Evolutionary conservation across 2,797 vertebrate genomes (phyloP), one percentile per base, ranked within the genome.

Genomic region (Muscicapa comitata): DNA sequence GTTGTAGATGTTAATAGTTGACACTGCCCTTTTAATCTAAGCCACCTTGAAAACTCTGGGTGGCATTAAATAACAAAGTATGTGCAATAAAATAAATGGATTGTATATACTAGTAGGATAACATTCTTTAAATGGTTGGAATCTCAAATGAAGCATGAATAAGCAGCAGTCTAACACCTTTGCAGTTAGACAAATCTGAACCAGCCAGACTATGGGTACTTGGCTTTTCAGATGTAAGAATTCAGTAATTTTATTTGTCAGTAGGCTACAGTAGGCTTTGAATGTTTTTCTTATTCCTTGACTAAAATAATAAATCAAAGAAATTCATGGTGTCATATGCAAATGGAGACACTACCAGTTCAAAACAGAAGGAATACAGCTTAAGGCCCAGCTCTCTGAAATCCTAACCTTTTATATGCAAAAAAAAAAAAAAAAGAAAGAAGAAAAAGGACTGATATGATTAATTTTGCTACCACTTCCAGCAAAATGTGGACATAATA

Each of bases 81-180:
- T 9, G 48, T 38, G 31, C 53, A 72, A 90, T 77, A 86, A 94
- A 93, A 95, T 67, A 91, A 93, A 93, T 68, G 68, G 25, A 33
- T 83, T 88, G 85, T 75, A 81, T 70, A 91, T 28, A 48, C 58
- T 37, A 66, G 68, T 5, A 72, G 81, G 58, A 68, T 83, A 91
- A 62, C 68, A 81, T 86, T 87, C 75, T 89, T 91, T 55, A 80
- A 86, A 91, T 25, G 25, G 35, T 59, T 95, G 59, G 73, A 90
- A 95, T 88, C 82, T 76, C 66, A 96, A 95, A 86, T 84, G 75
- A 94, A 84, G 58, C 51, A 33, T 70, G 53, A 88, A 83, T 66
- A 96, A 88, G 48, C 35, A 91, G n/a, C 33, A 88, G 59, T n/a
- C 48, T 48, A 83, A 78, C 76, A 88, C 73, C 80, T 90, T 53